Evolutionary conservation across 2,113 vertebrate species (phyloP), one percentile per base, ranked within the genome.

Genomic region (Chlorocebus sabaeus): DNA sequence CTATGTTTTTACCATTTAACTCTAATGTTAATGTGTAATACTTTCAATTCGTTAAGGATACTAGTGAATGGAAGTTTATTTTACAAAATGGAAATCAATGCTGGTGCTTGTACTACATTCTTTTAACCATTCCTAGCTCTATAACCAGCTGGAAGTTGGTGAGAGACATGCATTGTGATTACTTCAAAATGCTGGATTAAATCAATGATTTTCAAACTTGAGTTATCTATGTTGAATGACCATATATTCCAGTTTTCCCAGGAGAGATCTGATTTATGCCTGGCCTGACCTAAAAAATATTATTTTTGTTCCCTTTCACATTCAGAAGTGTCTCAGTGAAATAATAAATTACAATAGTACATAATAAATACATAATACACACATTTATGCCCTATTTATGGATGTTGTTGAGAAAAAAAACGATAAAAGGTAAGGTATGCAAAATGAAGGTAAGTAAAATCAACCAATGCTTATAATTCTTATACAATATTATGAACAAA

Each of bases 361-460:
- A 25, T 61, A 61, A 61, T 23, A 61, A 23, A 61, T 61, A 61
- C 3, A 61, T 61, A 61, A 61, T 25, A 70, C 20, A 38, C 48
- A 50, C 48, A 50, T 50, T 72, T 43, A 64, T 35, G 45, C 5
- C 23, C 30, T 83, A 83, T 59, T 79, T 83, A 23, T 88, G 23
- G 14, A 38, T 25, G 20, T 57, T 70, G 23, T 85, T 75, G 40
- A 93, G 18, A 50, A 30, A 86, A 75, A 73, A 11, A 79, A 43
- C 2, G 13, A 75, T 76, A 43, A 76, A 76, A 76, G 13, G 12
- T 45, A 76, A 76, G 13, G 17, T 22, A 22, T 79, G 32, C 48
- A 68, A 75, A 89, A 89, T 78, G 83, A 57, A 96, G 4, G 17
- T 61, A 81, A 82, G 12, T 64, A 93, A 96, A 89, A 70, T 89